Conservation (phyloP, 2,888 invertebrate species). For the Hydrotaea cyrtoneurina region DNA sequence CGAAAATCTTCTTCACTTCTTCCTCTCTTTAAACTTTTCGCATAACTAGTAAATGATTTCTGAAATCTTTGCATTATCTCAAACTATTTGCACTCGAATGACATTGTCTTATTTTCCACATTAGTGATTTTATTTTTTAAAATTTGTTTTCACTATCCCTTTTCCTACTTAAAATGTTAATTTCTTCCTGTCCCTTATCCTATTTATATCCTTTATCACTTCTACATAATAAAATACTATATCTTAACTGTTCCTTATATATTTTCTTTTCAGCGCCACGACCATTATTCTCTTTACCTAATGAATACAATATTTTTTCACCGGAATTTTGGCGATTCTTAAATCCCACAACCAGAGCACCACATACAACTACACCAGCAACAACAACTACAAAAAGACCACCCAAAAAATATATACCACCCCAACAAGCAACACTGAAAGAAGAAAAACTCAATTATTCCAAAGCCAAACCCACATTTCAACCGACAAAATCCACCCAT, state of each 20-base stretch:
- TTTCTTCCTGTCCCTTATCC: no score
- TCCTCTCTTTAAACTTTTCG: no score
- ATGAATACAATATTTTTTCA: constrained; percentile 73
- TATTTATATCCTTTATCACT: no score
- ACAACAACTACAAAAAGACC: constrained; percentile 64
- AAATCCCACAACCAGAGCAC: constrained; percentile 68
- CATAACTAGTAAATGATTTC: no score
- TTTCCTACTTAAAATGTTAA: no score
- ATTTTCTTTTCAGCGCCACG: constrained; percentile 54
- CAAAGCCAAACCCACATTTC: constrained; percentile 51
- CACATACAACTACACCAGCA: neutral
- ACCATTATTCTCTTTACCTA: constrained; percentile 53
- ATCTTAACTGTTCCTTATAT: neutral
- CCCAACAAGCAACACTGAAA: constrained; percentile 50
- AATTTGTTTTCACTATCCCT: no score
- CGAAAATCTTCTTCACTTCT: no score
- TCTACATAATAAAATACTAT: no score
- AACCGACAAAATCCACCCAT: constrained; percentile 30
- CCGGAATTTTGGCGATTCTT: constrained; percentile 75
- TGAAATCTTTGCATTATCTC: no score
- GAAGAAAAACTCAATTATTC: constrained; percentile 62
- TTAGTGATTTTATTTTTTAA: no score
- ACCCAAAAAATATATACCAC: constrained; percentile 69
- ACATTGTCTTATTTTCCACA: no score
- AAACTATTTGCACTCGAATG: no score